Base-by-base conservation (phyloP, 2,888 invertebrate species). In the Taenaris catops region DNA sequence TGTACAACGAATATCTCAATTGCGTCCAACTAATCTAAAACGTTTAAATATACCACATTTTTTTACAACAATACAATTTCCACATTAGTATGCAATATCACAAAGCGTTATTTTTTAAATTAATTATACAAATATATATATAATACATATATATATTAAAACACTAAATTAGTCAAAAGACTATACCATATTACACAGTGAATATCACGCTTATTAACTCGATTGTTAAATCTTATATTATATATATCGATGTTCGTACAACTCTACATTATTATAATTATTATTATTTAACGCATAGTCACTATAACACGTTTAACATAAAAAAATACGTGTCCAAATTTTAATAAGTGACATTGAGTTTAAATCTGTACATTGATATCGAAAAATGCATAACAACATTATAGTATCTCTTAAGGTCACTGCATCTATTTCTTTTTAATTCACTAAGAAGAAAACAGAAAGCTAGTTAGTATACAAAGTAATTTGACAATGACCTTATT, bases 101-200 rank as follows among this genome's bases (percentile, higher is more conserved):
- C 78, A 76, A 79, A 78, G 74, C 72, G 49, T 63, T 61, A 50
- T 45, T 31, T 35, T 62, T 53, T 38, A n/a, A n/a, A n/a, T 26
- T 8, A 29, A 26, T 51, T 59, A 59, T 36, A n/a, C n/a, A n/a
- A n/a, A n/a, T 20, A 31, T 62, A 60, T 54, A 59, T 63, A 64
- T 65, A 67, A 72, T n/a, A n/a, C n/a, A n/a, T n/a, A n/a, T n/a
- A n/a, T n/a, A n/a, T n/a, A n/a, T n/a, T n/a, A 70, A 70, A 59
- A 63, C 60, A 59, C 60, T 3, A 24, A 33, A 54, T 58, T 63
- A 57, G 63, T 68, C 65, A 58, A 63, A 58, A 50, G 62, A 67
- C 64, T 62, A 48, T 38, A 65, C 63, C 54, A 55, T 37, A 47
- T 51, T 48, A 50, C 43, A 54, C 52, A 49, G 61, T 54, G 49